Percentiles rank a stretch among this genome's conserved stretches.
These are phyloP conservation scores for Sardina pilchardus DNA, from an alignment of 2,113 vertebrate genomes.

Conservation along the genomic window DNA sequence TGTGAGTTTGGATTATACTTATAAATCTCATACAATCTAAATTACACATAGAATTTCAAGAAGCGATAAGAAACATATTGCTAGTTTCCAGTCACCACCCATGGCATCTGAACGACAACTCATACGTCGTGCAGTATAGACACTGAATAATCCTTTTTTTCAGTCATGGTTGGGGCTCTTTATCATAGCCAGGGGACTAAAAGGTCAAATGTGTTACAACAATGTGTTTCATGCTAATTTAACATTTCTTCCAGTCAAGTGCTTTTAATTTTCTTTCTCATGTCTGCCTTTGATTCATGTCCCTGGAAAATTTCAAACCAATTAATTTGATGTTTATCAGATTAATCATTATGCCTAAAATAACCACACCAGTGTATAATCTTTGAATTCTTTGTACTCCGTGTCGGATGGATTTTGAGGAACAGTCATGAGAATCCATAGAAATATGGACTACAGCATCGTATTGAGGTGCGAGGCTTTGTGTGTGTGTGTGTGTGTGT, in stretches of 20 bases:
- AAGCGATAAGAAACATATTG: neutral
- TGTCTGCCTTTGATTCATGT: constrained; percentile 46
- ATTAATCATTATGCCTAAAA: constrained; percentile 61
- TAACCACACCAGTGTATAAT: constrained; percentile 44
- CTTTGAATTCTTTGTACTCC: constrained; percentile 36
- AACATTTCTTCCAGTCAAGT: constrained; percentile 53
- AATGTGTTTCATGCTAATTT: constrained; percentile 47
- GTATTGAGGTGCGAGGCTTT: neutral
- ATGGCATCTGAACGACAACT: neutral
- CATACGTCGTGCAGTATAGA: neutral
- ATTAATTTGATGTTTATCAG: constrained; percentile 64
- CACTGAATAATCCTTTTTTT: constrained; percentile 21
- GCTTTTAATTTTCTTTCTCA: constrained; percentile 57
- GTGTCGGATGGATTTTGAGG: constrained; percentile 47
- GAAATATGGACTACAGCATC: constrained; percentile 28
- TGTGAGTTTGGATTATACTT: neutral
- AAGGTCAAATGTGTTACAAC: constrained; percentile 41
- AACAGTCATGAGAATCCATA: constrained; percentile 39
- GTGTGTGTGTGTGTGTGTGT: too few species aligned
- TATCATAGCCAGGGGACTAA: constrained; percentile 27
- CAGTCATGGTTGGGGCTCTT: constrained; percentile 11
- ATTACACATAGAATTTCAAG: neutral
- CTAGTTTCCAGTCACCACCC: neutral
- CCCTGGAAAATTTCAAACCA: constrained; percentile 53
- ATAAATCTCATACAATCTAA: neutral